Conservation (phyloP, 1,140 invertebrate species). For the Anagrus nilaparvatae region DNA sequence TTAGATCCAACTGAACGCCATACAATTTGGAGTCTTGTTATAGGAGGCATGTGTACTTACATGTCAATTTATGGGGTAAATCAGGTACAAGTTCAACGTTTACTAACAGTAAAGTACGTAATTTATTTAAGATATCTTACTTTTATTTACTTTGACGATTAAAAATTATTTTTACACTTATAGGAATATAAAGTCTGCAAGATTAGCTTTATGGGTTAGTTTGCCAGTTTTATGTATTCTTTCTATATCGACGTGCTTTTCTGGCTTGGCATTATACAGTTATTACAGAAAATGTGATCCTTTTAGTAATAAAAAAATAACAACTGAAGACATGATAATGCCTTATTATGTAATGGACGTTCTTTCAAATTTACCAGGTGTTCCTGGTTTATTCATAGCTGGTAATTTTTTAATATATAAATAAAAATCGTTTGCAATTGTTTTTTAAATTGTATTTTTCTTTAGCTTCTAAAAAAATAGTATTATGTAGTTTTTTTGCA, state of each 20-base stretch:
- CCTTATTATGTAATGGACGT: conserved; percentile 71
- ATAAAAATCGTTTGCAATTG: too few relatives aligned
- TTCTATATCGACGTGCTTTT: conserved; percentile 60
- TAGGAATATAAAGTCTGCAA: conserved; percentile 55
- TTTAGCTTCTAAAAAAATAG: too few relatives aligned
- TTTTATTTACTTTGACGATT: conserved; percentile 1
- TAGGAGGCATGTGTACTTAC: conserved; percentile 73
- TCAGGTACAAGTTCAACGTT: conserved; percentile 47
- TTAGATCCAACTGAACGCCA: conserved; percentile 64
- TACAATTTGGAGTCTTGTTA: conserved; percentile 61
- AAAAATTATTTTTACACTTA: conserved; percentile 24
- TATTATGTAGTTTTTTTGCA: too few relatives aligned
- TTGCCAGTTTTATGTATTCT: conserved; percentile 57
- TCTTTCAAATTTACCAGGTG: conserved; percentile 53
- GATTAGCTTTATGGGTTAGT: conserved; percentile 56
- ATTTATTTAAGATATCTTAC: too few relatives aligned
- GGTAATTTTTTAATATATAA: too few relatives aligned
- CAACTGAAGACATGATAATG: conserved; percentile 51
- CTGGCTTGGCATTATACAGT: conserved; percentile 70
- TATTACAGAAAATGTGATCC: conserved; percentile 70
- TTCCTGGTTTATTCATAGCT: conserved; percentile 49
- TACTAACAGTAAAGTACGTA: conserved; percentile 32
- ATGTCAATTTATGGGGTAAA: conserved; percentile 73
- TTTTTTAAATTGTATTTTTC: too few relatives aligned
- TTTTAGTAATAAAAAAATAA: conserved; percentile 44